Percentiles rank a stretch among this genome's conserved stretches.
Conservation (phyloP, 2,888 invertebrate genomes). For the Xestia sexstrigata region DNA sequence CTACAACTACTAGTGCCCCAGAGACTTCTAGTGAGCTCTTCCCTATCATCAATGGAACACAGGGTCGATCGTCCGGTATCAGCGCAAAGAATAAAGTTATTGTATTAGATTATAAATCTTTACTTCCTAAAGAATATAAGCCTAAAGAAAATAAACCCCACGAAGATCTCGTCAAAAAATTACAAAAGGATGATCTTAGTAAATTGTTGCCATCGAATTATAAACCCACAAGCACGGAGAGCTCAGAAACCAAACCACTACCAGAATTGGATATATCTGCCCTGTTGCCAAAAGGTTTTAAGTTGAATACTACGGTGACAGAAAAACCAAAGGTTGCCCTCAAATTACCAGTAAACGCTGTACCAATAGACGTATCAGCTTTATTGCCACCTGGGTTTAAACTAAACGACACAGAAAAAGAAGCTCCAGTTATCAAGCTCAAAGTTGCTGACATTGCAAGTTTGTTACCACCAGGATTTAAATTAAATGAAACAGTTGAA, state of each 20-base stretch:
- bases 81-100: slow-evolving; percentile 91
- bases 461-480: slow-evolving; percentile 92
- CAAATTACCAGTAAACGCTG: slow-evolving; percentile 74
- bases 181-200: slow-evolving; percentile 90
- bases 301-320: slow-evolving; percentile 80
- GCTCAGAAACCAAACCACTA: slow-evolving; percentile 73
- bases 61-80: slow-evolving; percentile 88
- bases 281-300: slow-evolving; percentile 92
- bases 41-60: slow-evolving; percentile 81
- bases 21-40: slow-evolving; percentile 71
- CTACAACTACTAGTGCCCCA: slow-evolving; percentile 70
- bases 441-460: slow-evolving; percentile 90
- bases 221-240: slow-evolving; percentile 85
- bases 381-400: slow-evolving; percentile 92
- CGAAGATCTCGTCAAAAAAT: slow-evolving; percentile 85
- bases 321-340: slow-evolving; percentile 75
- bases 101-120: slow-evolving; percentile 89
- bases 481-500: slow-evolving; percentile 79
- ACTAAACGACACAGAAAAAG: slow-evolving; percentile 76
- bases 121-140: slow-evolving; percentile 90
- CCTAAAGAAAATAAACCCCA: slow-evolving; percentile 82
- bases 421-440: slow-evolving; percentile 72
- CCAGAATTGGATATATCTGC: slow-evolving; percentile 88
- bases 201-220: slow-evolving; percentile 93
- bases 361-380: slow-evolving; percentile 89